Percentiles rank a stretch among this genome's conserved stretches.
Conservation (phyloP, 2,888 invertebrate genomes). For the Hypomecis atomaria region DNA sequence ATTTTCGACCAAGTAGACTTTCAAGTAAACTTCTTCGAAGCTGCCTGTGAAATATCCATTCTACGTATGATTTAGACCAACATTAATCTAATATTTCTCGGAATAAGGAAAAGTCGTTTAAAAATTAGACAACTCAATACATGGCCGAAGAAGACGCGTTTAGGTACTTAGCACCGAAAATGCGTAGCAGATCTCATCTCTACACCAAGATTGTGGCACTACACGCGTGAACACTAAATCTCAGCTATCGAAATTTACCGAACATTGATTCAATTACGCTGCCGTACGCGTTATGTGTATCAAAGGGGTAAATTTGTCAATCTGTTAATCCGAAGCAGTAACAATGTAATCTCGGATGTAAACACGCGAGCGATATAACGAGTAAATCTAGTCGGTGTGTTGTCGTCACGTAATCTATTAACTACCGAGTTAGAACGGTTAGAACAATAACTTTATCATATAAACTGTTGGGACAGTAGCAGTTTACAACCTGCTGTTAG, state of each 20-base stretch:
- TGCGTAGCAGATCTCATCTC: neutral
- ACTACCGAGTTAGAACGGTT: conserved; percentile 34
- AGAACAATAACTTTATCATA: conserved; percentile 34
- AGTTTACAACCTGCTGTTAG: conserved; percentile 12
- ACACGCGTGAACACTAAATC: conserved; percentile 4
- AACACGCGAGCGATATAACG: conserved; percentile 41
- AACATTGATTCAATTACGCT: conserved; percentile 31
- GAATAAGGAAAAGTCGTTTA: no score
- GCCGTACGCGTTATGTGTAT: conserved; percentile 14
- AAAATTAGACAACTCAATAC: no score
- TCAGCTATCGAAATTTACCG: conserved; percentile 17
- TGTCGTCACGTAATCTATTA: conserved; percentile 55
- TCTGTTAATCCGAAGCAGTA: conserved; percentile 42
- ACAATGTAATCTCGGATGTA: conserved; percentile 47
- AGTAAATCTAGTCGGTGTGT: conserved; percentile 48
- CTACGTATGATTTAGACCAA: no score
- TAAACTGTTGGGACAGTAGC: conserved; percentile 22
- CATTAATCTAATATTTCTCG: no score
- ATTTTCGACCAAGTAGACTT: no score
- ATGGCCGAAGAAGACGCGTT: no score
- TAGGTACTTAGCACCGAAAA: neutral
- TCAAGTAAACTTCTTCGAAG: no score
- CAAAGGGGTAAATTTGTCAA: conserved; percentile 46
- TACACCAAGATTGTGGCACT: neutral
- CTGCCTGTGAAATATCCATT: no score